Percentiles rank a stretch among this genome's conserved stretches.
Evolutionary conservation across 2,888 invertebrate genomes (phyloP).

Genomic region (Alcis repandata): DNA sequence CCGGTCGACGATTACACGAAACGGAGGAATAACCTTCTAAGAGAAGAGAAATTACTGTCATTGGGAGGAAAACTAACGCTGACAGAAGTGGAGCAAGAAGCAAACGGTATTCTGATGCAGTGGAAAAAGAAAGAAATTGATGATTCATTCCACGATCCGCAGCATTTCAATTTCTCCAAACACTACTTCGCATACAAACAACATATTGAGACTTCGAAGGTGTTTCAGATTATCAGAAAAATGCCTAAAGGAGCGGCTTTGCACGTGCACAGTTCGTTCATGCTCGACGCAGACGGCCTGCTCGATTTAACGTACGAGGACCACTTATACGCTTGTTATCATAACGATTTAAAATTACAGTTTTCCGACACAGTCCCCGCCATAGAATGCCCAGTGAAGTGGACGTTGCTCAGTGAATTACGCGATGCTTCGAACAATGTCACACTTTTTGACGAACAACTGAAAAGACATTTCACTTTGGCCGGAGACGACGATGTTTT

Average conservation of each 20-base stretch:
- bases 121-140: constrained; percentile 84
- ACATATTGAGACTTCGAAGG: constrained; percentile 87
- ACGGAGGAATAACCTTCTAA: constrained; percentile 59
- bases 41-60: constrained; percentile 74
- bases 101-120: constrained; percentile 86
- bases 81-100: constrained; percentile 77
- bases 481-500: constrained; percentile 72
- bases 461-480: constrained; percentile 85
- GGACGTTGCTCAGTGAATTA: constrained; percentile 82
- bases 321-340: constrained; percentile 86
- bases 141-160: constrained; percentile 78
- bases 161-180: constrained; percentile 87
- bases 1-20: constrained; percentile 55
- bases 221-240: constrained; percentile 88
- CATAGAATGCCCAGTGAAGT: constrained; percentile 71
- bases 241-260: constrained; percentile 93
- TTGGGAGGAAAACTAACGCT: constrained; percentile 83
- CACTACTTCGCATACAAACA: constrained; percentile 88
- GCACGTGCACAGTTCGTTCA: constrained; percentile 89
- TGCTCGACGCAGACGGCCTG: constrained; percentile 87
- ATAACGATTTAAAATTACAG: constrained; percentile 64
- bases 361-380: constrained; percentile 68
- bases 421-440: constrained; percentile 76
- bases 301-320: constrained; percentile 88
- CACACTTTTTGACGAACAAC: constrained; percentile 78